Conservation (phyloP, 2,113 vertebrate genomes). For the Toxostoma redivivum region DNA sequence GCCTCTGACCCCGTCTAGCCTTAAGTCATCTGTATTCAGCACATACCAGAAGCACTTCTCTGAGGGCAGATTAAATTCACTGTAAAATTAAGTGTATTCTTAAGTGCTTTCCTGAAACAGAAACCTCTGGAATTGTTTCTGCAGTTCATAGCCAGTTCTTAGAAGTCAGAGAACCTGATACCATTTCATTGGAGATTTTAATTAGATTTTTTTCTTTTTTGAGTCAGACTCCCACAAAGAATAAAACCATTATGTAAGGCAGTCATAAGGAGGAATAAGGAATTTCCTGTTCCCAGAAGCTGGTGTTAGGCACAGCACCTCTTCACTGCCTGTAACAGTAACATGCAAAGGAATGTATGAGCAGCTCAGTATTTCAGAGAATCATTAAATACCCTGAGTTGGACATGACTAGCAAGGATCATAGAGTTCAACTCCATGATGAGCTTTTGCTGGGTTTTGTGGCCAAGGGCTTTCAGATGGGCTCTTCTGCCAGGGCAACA, state of each 20-base stretch:
- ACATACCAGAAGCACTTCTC: background rate
- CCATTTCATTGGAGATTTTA: background rate
- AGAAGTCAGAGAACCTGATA: background rate
- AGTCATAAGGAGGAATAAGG: background rate
- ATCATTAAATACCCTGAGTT: background rate
- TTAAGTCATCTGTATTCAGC: background rate
- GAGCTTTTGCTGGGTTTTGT: too few species aligned
- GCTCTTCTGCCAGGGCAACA: fast-evolving
- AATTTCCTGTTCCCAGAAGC: background rate
- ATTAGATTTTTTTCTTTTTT: background rate
- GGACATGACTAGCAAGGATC: fast-evolving
- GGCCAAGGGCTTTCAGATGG: fast-evolving
- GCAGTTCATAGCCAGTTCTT: background rate
- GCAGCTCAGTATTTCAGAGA: background rate
- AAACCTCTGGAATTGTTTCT: background rate
- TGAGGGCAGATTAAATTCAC: background rate
- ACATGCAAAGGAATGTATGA: fast-evolving
- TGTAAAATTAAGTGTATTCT: background rate
- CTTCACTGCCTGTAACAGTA: background rate
- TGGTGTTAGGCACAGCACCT: background rate
- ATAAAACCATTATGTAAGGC: background rate
- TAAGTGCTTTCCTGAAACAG: background rate
- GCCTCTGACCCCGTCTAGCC: too few species aligned
- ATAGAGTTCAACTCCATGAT: fast-evolving
- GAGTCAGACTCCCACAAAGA: background rate